A percentile compares a stretch with the other conserved stretches of the same genome.
Conservation (phyloP, 1,140 invertebrate genomes). For the Drosophila mauritiana region DNA sequence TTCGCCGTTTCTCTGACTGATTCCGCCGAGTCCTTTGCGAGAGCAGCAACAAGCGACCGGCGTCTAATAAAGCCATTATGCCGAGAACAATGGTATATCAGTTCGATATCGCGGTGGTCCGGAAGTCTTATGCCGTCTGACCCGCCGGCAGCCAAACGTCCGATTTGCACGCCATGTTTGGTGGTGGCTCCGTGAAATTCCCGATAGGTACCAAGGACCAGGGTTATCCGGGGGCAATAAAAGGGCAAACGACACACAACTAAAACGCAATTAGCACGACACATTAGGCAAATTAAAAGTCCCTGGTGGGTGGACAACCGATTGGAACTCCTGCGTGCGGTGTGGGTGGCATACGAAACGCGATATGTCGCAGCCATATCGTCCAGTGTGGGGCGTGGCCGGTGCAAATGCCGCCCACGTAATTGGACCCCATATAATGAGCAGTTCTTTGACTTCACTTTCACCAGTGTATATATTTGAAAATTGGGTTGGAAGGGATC, state of each 20-base stretch:
- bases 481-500: constrained; percentile 1
- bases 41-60: constrained; percentile 23
- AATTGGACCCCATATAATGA: neutral
- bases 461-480: constrained; percentile 1
- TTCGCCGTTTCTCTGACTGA: constrained; percentile 8
- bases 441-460: constrained; percentile 13
- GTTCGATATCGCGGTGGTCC: constrained; percentile 55
- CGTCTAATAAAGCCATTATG: constrained; percentile 63
- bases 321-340: constrained; percentile 20
- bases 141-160: constrained; percentile 36
- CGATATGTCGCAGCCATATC: constrained; percentile 47
- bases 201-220: constrained; percentile 18
- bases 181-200: constrained; percentile 17
- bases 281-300: constrained; percentile 63
- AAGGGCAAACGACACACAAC: constrained; percentile 27
- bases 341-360: constrained; percentile 43
- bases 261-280: constrained; percentile 72
- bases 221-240: constrained; percentile 1
- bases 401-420: constrained; percentile 8
- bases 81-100: constrained; percentile 58
- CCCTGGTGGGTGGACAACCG: constrained; percentile 20
- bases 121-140: constrained; percentile 62
- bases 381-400: constrained; percentile 1
- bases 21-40: constrained; percentile 12
- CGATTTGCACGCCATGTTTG: constrained; percentile 64